A percentile compares a stretch with the other conserved stretches of the same genome.
Conservation (phyloP, 2,113 vertebrate species). For the Fregata magnificens region DNA sequence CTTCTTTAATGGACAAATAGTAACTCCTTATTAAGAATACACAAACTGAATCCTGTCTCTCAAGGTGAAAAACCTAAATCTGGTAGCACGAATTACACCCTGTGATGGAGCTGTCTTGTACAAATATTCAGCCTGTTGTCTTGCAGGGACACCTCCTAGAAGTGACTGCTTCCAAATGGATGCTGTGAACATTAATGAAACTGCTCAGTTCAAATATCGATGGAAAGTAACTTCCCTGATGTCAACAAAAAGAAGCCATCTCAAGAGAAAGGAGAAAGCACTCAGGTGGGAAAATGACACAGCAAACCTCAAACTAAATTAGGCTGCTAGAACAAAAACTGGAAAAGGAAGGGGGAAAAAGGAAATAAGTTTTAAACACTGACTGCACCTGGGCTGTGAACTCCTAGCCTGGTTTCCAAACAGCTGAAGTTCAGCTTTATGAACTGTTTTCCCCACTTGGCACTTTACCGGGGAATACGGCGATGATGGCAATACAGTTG, state of each 20-base stretch:
- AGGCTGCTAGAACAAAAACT: background rate
- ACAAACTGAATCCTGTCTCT: background rate
- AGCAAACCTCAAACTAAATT: background rate
- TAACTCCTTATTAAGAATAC: background rate
- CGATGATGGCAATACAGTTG: fast-evolving
- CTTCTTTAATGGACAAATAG: background rate
- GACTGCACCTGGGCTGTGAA: background rate
- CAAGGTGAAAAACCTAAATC: background rate
- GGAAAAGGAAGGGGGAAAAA: background rate
- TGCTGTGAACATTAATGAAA: background rate
- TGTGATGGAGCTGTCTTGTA: background rate
- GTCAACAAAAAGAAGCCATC: background rate
- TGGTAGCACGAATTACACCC: background rate
- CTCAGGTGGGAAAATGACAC: background rate
- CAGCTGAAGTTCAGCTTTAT: background rate
- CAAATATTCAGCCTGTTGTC: background rate
- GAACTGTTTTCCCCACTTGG: background rate
- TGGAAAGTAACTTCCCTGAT: background rate
- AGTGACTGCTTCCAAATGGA: background rate
- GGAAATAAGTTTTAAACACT: fast-evolving
- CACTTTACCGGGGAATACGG: fast-evolving
- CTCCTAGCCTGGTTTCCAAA: background rate
- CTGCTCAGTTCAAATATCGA: fast-evolving
- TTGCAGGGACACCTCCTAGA: background rate
- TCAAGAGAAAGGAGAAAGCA: background rate